Base-by-base conservation (phyloP, 2,113 vertebrate genomes). In the Chamaea fasciata region DNA sequence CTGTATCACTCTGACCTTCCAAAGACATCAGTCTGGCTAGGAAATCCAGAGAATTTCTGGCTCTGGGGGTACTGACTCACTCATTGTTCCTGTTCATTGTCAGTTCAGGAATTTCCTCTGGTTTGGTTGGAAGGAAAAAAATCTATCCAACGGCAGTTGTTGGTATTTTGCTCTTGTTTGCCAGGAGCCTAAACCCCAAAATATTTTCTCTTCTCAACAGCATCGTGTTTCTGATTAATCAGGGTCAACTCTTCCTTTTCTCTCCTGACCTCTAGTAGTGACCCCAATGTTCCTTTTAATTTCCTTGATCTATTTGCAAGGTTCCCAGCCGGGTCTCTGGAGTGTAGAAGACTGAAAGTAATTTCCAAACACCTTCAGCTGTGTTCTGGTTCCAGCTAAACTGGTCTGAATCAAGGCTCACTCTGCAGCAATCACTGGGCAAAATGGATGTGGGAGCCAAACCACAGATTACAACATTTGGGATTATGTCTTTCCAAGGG, bases 21-120 rank as follows among this genome's bases (percentile, higher is more conserved):
- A 96, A 95, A 96, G 92, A 89, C 94, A 91, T 84, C 79, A 91
- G 44, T 92, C 47, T 87, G 69, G 90, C 90, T 95, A 84, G 86
- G 94, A 95, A 95, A 95, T 95, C 94, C 90, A 95, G 96, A 91
- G 95, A 95, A 92, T 92, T 96, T 96, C 96, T 98, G 97, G 97
- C 97, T 86, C 15, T 73, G 55, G 52, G 50, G 82, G 77, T 19
- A 91, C 95, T 95, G 97, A 96, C 96, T 98, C 96, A 95, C 85
- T 94, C 96, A 79, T 94, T 95, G 94, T 96, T 96, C 92, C 94
- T 97, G 92, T 70, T 91, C 95, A 87, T 95, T 95, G 97, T 97
- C 96, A 93, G 76, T 94, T 95, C 94, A 97, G 97, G 97, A 97
- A 98, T 95, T 95, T 97, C 96, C 95, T 97, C 91, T 90, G 96